These are phyloP conservation scores for Diabrotica balteata DNA, from an alignment of 2,888 invertebrate genomes.

Conservation along the genomic window DNA sequence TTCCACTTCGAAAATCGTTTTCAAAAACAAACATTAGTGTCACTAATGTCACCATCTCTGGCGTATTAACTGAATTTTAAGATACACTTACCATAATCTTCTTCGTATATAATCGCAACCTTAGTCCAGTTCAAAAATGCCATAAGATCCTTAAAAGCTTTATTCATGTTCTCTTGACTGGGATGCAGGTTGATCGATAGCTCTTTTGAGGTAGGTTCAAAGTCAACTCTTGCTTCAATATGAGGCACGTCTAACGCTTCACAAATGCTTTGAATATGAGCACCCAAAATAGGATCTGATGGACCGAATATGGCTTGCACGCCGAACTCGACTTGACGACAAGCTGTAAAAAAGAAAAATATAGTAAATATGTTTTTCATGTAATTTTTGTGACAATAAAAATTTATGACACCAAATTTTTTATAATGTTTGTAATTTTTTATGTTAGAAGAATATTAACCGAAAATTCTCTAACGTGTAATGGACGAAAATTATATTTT, in stretches of 20 bases:
- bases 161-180: slow-evolving; percentile 79
- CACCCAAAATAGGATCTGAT: slow-evolving; percentile 80
- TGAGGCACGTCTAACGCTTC: slow-evolving; percentile 91
- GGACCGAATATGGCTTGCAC: slow-evolving; percentile 90
- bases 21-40: too few relatives aligned
- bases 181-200: slow-evolving; percentile 92
- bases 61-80: too few relatives aligned
- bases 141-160: slow-evolving; percentile 86
- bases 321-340: slow-evolving; percentile 82
- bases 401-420: too few relatives aligned
- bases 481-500: too few relatives aligned
- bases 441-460: too few relatives aligned
- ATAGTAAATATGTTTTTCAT: not conserved
- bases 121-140: slow-evolving; percentile 90
- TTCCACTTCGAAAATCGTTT: too few relatives aligned
- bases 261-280: slow-evolving; percentile 88
- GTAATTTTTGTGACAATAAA: too few relatives aligned
- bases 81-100: slow-evolving; percentile 77
- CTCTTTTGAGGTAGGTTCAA: slow-evolving; percentile 70
- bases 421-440: too few relatives aligned
- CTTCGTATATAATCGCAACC: slow-evolving; percentile 93
- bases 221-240: slow-evolving; percentile 77
- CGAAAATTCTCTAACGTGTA: too few relatives aligned
- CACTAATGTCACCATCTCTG: too few relatives aligned
- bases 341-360: slow-evolving; percentile 67